Percentiles rank a stretch among this genome's conserved stretches.
phyloP scores from a whole-genome alignment of 2,888 invertebrate genomes.

The Argyra leucocephala region DNA sequence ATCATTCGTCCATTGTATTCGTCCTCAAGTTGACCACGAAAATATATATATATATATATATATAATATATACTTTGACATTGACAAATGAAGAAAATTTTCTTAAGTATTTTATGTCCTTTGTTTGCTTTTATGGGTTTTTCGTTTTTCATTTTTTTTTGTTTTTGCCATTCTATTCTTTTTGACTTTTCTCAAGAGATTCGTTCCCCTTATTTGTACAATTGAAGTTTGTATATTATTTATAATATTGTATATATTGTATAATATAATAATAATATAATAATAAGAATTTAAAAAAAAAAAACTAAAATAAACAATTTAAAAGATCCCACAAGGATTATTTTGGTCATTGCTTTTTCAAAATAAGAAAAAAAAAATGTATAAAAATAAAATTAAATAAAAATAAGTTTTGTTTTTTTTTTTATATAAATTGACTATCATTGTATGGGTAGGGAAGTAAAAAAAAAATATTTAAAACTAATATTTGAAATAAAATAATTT shows the following conservation, averaged over 20 bases:
- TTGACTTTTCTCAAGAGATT: background rate
- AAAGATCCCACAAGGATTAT: background rate
- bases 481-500: no score
- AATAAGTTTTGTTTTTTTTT: no score
- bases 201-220: background rate
- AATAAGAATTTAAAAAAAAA: no score
- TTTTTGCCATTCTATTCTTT: background rate
- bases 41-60: no score
- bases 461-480: no score
- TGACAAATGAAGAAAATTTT: background rate
- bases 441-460: no score
- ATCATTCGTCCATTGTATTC: background rate
- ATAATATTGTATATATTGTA: background rate
- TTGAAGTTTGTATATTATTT: background rate
- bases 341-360: background rate
- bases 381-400: no score
- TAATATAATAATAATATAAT: background rate
- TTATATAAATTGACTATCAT: no score
- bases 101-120: no score
- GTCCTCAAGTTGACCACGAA: background rate
- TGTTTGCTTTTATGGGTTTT: no score
- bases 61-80: slow-evolving; percentile 5
- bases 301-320: slow-evolving; percentile 2
- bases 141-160: background rate
- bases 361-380: no score